Evolutionary conservation across 2,113 vertebrate genomes (phyloP).

Genomic region (Merops nubicus): DNA sequence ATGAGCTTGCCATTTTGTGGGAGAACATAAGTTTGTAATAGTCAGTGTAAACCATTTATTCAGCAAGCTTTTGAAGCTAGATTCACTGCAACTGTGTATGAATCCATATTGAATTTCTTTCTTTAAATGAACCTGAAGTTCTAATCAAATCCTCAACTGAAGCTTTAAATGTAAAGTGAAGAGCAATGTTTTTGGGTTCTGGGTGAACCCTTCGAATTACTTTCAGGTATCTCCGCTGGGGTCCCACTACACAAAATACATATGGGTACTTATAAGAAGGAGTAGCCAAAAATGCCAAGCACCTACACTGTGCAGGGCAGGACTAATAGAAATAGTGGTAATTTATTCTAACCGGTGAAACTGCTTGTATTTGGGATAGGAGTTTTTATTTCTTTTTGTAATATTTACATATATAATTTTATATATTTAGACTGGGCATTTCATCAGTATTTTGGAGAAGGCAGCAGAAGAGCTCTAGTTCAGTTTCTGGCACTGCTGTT

Average conservation of each 20-base stretch:
- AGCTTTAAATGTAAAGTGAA: neutral
- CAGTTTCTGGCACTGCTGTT: neutral
- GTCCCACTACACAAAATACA: neutral
- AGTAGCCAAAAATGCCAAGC: neutral
- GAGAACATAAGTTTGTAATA: neutral
- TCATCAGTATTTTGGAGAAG: neutral
- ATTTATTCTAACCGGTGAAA: neutral
- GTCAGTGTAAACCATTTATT: neutral
- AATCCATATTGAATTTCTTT: neutral
- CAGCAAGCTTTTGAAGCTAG: neutral
- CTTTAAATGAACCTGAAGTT: neutral
- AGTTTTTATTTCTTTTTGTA: neutral
- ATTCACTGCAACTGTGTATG: neutral
- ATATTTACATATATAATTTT: no score
- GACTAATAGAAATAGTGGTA: neutral
- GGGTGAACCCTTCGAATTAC: neutral
- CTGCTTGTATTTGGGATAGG: neutral
- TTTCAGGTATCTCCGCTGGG: neutral
- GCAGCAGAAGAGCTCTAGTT: neutral
- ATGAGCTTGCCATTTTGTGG: neutral
- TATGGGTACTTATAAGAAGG: fast-evolving
- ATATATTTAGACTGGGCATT: neutral
- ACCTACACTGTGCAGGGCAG: neutral
- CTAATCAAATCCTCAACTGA: neutral
- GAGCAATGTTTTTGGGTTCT: neutral